Conservation (phyloP, 1,140 invertebrate genomes). For the Drosophila ironensis region DNA sequence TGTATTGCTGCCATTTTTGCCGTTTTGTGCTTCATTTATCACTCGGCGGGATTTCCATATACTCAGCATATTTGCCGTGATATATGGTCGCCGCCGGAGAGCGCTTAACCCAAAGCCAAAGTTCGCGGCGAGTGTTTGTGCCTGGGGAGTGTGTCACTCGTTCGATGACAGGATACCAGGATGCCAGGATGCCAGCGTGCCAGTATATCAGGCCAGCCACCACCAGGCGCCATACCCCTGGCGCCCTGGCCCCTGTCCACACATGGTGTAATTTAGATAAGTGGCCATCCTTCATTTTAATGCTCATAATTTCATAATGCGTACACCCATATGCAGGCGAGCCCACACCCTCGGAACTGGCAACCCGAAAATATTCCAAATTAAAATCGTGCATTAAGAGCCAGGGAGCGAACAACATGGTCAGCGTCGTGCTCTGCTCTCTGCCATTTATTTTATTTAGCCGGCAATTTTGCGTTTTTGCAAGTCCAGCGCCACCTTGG, state of each 20-base stretch:
- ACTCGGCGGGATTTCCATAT: slow-evolving; percentile 69
- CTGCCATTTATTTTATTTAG: slow-evolving; percentile 67
- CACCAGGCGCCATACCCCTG: neutral
- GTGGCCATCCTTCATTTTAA: slow-evolving; percentile 81
- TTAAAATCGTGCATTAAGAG: slow-evolving; percentile 63
- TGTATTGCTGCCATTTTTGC: slow-evolving; percentile 64
- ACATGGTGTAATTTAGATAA: slow-evolving; percentile 81
- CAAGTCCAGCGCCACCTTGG: slow-evolving; percentile 57
- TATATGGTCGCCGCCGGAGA: slow-evolving; percentile 48
- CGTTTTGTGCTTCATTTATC: slow-evolving; percentile 72
- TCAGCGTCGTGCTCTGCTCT: slow-evolving; percentile 58
- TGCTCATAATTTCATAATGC: slow-evolving; percentile 82
- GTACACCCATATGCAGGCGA: slow-evolving; percentile 63
- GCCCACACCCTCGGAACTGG: neutral
- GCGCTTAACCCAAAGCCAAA: slow-evolving; percentile 58
- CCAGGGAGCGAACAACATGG: slow-evolving; percentile 59
- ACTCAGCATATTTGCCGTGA: slow-evolving; percentile 75
- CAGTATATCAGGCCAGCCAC: neutral
- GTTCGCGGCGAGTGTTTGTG: slow-evolving; percentile 27
- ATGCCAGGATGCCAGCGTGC: too few relatives aligned
- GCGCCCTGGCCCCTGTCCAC: slow-evolving; percentile 19
- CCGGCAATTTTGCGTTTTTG: slow-evolving; percentile 56
- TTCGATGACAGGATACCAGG: slow-evolving; percentile 52
- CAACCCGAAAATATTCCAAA: slow-evolving; percentile 26
- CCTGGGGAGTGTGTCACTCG: slow-evolving; percentile 51